Evolutionary conservation across 2,113 vertebrate genomes (phyloP).

Genomic region (Mungos mungo): DNA sequence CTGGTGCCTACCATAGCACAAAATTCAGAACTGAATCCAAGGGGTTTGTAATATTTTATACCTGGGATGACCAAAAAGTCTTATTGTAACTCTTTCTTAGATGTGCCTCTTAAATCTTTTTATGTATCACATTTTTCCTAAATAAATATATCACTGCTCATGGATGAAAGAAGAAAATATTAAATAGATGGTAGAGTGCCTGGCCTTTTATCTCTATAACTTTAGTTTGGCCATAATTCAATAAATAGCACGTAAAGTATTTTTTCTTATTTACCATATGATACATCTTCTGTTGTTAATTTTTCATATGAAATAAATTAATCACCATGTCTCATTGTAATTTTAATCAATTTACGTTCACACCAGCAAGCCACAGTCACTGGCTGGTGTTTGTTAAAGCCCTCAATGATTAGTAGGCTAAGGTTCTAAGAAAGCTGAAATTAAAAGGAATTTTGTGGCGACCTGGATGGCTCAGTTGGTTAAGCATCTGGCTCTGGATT

Average conservation of each 20-base stretch:
- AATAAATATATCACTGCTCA: not conserved
- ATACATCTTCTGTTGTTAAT: not conserved
- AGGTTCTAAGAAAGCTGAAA: slow-evolving; percentile 31
- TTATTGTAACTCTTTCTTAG: slow-evolving; percentile 9
- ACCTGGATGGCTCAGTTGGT: too few species aligned
- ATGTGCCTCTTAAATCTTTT: not conserved
- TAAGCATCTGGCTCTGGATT: too few species aligned
- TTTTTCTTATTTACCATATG: slow-evolving; percentile 18
- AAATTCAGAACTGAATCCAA: slow-evolving; percentile 43
- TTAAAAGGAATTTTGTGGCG: slow-evolving; percentile 10
- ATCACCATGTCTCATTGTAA: not conserved
- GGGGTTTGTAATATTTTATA: not conserved
- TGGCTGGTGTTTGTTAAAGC: slow-evolving; percentile 25
- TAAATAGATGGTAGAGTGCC: not conserved
- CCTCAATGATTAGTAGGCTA: not conserved
- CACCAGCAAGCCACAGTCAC: slow-evolving; percentile 37
- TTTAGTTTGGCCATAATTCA: slow-evolving; percentile 21
- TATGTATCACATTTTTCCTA: not conserved
- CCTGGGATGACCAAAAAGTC: not conserved
- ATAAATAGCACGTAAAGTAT: slow-evolving; percentile 23
- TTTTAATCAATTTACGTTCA: slow-evolving; percentile 57
- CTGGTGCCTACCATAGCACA: not conserved
- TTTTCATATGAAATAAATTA: slow-evolving; percentile 32
- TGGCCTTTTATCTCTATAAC: not conserved
- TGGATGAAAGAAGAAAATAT: slow-evolving; percentile 47